Evolutionary conservation across 2,888 invertebrate species (phyloP).

Genomic region (Horisme vitalbata): DNA sequence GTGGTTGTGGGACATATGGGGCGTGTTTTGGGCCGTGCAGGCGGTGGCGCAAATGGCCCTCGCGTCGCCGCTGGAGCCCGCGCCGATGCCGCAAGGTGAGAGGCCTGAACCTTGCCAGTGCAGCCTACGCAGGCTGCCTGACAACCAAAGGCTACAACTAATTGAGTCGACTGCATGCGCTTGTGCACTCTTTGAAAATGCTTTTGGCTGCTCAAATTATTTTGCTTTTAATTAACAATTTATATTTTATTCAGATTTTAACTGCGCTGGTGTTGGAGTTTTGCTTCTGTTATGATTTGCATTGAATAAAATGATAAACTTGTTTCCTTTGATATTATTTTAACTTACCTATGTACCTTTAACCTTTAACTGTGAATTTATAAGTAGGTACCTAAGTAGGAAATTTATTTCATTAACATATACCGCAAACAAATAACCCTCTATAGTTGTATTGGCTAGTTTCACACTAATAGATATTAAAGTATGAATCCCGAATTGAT

Average conservation of each 20-base stretch:
- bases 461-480: no score
- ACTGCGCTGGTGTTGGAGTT: constrained; percentile 8
- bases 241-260: constrained; percentile 5
- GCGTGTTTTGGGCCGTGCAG: constrained; percentile 73
- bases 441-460: no score
- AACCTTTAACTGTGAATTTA: neutral
- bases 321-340: no score
- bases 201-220: constrained; percentile 22
- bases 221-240: constrained; percentile 4
- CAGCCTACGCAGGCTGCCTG: constrained; percentile 51
- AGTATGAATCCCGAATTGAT: no score
- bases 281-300: constrained; percentile 6
- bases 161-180: constrained; percentile 58
- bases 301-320: constrained; percentile 1
- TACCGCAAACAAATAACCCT: no score
- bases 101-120: constrained; percentile 61
- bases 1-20: constrained; percentile 82
- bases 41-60: constrained; percentile 65
- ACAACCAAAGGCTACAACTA: constrained; percentile 25
- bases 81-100: constrained; percentile 72
- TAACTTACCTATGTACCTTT: no score
- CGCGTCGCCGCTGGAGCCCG: constrained; percentile 73
- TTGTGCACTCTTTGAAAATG: constrained; percentile 31
- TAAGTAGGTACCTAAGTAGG: neutral
- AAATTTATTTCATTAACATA: neutral